Conservation (phyloP, 2,113 vertebrate species). For the Tretioscincus oriximinensis region DNA sequence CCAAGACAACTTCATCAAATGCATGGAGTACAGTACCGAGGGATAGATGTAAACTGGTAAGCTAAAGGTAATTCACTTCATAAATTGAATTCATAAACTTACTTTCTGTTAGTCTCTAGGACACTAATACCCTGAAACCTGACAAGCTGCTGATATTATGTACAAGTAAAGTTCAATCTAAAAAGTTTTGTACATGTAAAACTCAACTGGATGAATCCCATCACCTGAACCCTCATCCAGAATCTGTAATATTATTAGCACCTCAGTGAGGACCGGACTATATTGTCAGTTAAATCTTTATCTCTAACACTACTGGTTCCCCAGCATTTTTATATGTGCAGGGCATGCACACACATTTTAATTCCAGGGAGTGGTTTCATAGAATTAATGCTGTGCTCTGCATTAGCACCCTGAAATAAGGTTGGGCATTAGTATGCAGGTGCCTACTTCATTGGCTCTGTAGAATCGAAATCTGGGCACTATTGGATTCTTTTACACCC, state of each 20-base stretch:
- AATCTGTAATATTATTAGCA: neutral
- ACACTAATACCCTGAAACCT: too few relatives aligned
- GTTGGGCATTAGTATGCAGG: conserved; percentile 61
- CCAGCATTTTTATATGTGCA: conserved; percentile 49
- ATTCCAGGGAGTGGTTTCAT: conserved; percentile 54
- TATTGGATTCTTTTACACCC: neutral
- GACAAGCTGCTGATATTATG: too few relatives aligned
- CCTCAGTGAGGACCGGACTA: neutral
- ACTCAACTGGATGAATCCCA: neutral
- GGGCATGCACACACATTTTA: conserved; percentile 60
- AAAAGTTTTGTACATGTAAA: too few relatives aligned
- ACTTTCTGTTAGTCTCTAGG: too few relatives aligned
- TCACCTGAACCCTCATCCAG: neutral
- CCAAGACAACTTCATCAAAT: too few relatives aligned
- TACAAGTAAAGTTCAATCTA: too few relatives aligned
- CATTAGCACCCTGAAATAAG: conserved; percentile 64
- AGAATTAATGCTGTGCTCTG: conserved; percentile 62
- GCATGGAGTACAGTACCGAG: too few relatives aligned
- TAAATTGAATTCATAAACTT: too few relatives aligned
- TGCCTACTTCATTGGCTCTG: conserved; percentile 50
- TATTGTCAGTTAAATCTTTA: conserved; percentile 36
- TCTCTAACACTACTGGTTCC: conserved; percentile 52
- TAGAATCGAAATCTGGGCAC: conserved; percentile 25
- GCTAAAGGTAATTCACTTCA: too few relatives aligned
- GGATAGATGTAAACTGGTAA: too few relatives aligned